These are phyloP conservation scores for Archilochus colubris DNA, from an alignment of 2,113 vertebrate genomes.

Conservation along the genomic window DNA sequence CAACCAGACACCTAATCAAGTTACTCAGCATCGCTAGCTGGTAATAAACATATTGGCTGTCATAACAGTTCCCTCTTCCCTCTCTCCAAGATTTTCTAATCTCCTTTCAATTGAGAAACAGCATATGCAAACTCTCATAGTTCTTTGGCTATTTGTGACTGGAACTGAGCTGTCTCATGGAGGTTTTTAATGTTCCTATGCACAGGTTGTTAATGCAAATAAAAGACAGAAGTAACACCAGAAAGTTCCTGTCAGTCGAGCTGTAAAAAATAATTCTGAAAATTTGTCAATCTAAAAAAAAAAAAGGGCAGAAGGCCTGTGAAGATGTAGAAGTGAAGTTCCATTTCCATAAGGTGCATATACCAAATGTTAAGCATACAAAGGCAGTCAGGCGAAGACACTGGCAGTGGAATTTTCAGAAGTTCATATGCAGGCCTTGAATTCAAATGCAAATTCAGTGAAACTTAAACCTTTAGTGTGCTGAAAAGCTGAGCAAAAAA, in stretches of 20 bases:
- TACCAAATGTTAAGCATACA: not conserved
- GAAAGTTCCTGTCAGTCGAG: not conserved
- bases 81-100: not conserved
- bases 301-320: not conserved
- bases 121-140: not conserved
- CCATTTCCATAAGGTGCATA: not conserved
- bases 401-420: not conserved
- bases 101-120: not conserved
- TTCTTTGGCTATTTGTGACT: not conserved
- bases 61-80: not conserved
- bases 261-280: not conserved
- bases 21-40: not conserved
- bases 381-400: not conserved
- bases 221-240: not conserved
- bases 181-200: not conserved
- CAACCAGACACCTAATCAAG: not conserved
- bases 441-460: not conserved
- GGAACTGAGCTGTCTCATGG: not conserved
- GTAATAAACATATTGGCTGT: not conserved
- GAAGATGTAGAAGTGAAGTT: not conserved
- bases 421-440: not conserved
- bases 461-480: not conserved
- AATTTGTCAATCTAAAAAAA: not conserved
- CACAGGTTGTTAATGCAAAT: not conserved
- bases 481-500: not conserved